These are phyloP conservation scores for Scaptomyza cyrtandrae DNA, from an alignment of 2,888 invertebrate genomes.

Conservation along the genomic window DNA sequence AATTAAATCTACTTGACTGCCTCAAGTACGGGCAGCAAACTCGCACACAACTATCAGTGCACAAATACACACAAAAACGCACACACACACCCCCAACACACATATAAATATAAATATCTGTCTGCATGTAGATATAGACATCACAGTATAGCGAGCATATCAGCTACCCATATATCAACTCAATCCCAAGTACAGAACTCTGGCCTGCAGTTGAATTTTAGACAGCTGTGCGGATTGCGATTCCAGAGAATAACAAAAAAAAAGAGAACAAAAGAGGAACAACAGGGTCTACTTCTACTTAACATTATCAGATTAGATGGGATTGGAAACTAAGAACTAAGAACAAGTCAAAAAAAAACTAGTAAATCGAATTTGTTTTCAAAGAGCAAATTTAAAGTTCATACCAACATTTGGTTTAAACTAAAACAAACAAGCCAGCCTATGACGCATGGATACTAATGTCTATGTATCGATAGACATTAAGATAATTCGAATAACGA, in stretches of 20 bases:
- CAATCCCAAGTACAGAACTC: conserved; percentile 12
- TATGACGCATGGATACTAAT: too few species aligned
- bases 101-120: too few species aligned
- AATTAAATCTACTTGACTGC: conserved; percentile 79
- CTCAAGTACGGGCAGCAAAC: conserved; percentile 36
- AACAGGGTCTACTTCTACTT: background rate
- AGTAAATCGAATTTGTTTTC: background rate
- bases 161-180: conserved; percentile 19
- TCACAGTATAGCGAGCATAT: background rate
- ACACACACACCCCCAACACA: conserved; percentile 21
- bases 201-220: conserved; percentile 10
- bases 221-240: conserved; percentile 47
- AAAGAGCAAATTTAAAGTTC: background rate
- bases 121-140: background rate
- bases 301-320: background rate
- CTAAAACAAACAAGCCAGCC: too few species aligned
- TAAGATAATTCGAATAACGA: too few species aligned
- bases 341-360: background rate
- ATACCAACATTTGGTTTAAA: background rate
- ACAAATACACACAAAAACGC: background rate
- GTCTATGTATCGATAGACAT: too few species aligned
- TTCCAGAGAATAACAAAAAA: conserved; percentile 1
- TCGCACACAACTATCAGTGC: conserved; percentile 30
- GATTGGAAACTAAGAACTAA: background rate
- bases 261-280: background rate